phyloP scores from a whole-genome alignment of 1,140 invertebrate genomes.

The Philopotamus ludificatus region DNA sequence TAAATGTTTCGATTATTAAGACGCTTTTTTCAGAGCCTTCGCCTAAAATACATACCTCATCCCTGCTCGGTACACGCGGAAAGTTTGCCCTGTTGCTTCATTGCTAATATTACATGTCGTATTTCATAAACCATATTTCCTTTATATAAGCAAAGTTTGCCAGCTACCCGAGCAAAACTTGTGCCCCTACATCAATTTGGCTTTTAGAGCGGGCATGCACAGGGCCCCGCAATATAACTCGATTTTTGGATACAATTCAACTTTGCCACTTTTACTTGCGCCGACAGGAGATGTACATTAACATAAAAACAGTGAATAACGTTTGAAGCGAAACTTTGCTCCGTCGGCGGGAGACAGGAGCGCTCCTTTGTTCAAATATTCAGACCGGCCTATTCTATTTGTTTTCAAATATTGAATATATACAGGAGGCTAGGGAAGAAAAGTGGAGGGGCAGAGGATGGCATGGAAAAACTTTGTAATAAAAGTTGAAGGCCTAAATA shows the following conservation, averaged over 20 bases:
- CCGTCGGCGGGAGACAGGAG: neutral
- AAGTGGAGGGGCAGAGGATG: too few relatives aligned
- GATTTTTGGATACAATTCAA: neutral
- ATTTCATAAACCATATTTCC: too few relatives aligned
- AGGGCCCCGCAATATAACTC: neutral
- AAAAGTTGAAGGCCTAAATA: neutral
- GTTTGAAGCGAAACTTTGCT: neutral
- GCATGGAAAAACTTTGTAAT: too few relatives aligned
- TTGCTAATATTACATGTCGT: too few relatives aligned
- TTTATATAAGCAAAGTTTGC: too few relatives aligned
- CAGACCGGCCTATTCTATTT: slow-evolving; percentile 12
- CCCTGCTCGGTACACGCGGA: too few relatives aligned
- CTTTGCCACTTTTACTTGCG: neutral
- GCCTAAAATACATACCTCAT: too few relatives aligned
- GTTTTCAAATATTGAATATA: slow-evolving; percentile 3
- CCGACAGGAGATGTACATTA: neutral
- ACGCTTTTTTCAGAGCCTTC: too few relatives aligned
- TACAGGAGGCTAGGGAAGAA: neutral
- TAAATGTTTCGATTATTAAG: too few relatives aligned
- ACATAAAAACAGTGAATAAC: slow-evolving; percentile 7
- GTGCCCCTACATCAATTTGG: neutral
- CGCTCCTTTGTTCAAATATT: slow-evolving; percentile 21
- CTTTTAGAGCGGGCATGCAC: neutral
- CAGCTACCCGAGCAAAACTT: too few relatives aligned
- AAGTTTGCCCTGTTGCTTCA: too few relatives aligned